Base-by-base conservation (phyloP, 2,113 vertebrate genomes). In the Turnix velox region DNA sequence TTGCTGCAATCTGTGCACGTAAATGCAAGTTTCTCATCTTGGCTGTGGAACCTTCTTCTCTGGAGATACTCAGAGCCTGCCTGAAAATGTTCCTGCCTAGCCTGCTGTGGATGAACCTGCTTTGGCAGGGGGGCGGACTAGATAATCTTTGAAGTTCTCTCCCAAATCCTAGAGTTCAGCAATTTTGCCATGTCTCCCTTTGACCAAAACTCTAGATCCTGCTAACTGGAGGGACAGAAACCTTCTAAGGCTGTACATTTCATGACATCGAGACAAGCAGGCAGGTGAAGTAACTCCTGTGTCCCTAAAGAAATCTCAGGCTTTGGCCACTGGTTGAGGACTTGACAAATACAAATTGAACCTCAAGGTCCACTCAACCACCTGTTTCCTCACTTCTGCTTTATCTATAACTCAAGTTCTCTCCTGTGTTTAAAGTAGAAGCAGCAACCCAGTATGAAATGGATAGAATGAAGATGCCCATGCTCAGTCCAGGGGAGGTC, bases 1-100 rank as follows among this genome's bases (percentile, higher is more conserved):
- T 59, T 15, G 8, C 24, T 0, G 1, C 4, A 7, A 43, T 30
- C 12, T 23, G 4, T 10, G 2, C 4, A 2, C 14, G 11, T 52
- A 23, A 67, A 42, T 1, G 2, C 16, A 54, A 20, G 4, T 2
- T 49, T 49, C 48, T 49, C 48, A 49, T 49, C 48, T 49, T 49
- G 48, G 48, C 25, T 49, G 48, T 49, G 48, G 48, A 49, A 24
- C 14, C 24, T 27, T 14, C 48, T 27, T 49, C 48, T 25, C 48
- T 49, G 48, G 48, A 49, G 12, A 25, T 49, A 49, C 6, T 49
- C 48, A 49, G 25, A 49, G 14, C 48, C 24, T 14, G 7, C 48
- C 48, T 25, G 48, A 24, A 49, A 7, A 24, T 24, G 13, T 25
- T 49, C 48, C 48, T 49, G 48, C 14, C 24, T 24, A 49, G 48